Conservation (phyloP, 2,888 invertebrate species). For the Ennomos quercinarius region DNA sequence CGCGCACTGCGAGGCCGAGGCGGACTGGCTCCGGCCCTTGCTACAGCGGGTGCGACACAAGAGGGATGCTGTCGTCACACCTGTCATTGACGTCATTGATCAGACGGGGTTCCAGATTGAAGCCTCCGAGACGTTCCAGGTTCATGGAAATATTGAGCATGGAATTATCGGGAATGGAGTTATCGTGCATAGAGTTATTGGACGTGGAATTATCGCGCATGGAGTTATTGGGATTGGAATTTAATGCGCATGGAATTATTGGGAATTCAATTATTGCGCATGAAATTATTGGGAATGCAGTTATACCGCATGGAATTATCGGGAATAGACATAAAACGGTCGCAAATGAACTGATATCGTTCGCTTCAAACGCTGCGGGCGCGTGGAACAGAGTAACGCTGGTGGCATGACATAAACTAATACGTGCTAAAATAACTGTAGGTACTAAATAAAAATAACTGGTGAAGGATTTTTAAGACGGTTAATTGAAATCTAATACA, state of each 20-base stretch:
- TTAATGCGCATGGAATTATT: too few relatives aligned
- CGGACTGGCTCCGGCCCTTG: slow-evolving; percentile 95
- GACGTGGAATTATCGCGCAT: too few relatives aligned
- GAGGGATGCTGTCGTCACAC: slow-evolving; percentile 93
- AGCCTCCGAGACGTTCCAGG: slow-evolving; percentile 68
- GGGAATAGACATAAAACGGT: too few relatives aligned
- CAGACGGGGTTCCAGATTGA: slow-evolving; percentile 87
- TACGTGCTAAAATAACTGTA: slow-evolving; percentile 1
- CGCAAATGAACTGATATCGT: too few relatives aligned
- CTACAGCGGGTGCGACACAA: slow-evolving; percentile 88
- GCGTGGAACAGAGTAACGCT: slow-evolving; percentile 16
- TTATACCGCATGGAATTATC: too few relatives aligned
- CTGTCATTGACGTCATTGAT: slow-evolving; percentile 97
- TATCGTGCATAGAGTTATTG: too few relatives aligned
- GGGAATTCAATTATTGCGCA: too few relatives aligned
- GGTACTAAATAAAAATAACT: slow-evolving; percentile 1
- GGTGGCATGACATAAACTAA: slow-evolving; percentile 7
- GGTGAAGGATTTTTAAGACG: neutral
- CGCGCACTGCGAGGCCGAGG: slow-evolving; percentile 94
- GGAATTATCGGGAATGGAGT: too few relatives aligned
- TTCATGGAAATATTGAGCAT: slow-evolving; percentile 27
- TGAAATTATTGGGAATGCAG: too few relatives aligned
- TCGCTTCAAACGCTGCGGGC: neutral
- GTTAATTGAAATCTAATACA: too few relatives aligned
- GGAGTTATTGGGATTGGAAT: too few relatives aligned